Evolutionary conservation across 2,797 vertebrate species (phyloP).

Genomic region (Limosa lapponica): DNA sequence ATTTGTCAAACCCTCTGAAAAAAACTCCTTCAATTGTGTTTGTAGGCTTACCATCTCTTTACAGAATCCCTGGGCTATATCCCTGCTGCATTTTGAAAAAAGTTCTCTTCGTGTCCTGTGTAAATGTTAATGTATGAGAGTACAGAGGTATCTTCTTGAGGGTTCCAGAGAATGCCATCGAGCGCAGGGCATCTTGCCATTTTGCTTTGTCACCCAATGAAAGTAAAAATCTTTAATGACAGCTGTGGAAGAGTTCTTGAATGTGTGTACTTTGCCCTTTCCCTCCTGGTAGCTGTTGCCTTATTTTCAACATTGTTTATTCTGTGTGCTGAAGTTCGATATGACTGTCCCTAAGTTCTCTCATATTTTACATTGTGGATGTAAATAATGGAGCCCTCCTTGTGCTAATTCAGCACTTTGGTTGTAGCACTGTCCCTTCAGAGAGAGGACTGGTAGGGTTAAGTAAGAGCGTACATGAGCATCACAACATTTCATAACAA

Average conservation of each 20-base stretch:
- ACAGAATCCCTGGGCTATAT: neutral
- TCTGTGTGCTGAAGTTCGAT: neutral
- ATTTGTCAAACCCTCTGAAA: constrained; percentile 9
- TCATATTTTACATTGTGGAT: neutral
- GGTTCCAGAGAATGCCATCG: fast-evolving
- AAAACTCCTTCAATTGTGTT: neutral
- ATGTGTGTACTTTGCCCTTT: neutral
- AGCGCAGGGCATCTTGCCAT: neutral
- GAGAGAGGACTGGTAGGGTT: neutral
- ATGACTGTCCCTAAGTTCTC: neutral
- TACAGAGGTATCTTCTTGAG: neutral
- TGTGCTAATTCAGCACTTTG: neutral
- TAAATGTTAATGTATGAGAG: neutral
- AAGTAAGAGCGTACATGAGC: neutral
- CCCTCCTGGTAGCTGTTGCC: neutral
- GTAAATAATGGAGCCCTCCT: neutral
- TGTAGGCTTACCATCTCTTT: neutral
- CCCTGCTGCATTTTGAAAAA: neutral
- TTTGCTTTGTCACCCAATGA: neutral
- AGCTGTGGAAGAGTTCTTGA: neutral
- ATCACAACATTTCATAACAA: neutral
- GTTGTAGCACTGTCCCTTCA: neutral
- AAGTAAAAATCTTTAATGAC: neutral
- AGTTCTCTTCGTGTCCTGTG: neutral
- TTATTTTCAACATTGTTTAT: neutral